These are phyloP conservation scores for Danio kyathit DNA, from an alignment of 2,797 vertebrate genomes.

Conservation along the genomic window DNA sequence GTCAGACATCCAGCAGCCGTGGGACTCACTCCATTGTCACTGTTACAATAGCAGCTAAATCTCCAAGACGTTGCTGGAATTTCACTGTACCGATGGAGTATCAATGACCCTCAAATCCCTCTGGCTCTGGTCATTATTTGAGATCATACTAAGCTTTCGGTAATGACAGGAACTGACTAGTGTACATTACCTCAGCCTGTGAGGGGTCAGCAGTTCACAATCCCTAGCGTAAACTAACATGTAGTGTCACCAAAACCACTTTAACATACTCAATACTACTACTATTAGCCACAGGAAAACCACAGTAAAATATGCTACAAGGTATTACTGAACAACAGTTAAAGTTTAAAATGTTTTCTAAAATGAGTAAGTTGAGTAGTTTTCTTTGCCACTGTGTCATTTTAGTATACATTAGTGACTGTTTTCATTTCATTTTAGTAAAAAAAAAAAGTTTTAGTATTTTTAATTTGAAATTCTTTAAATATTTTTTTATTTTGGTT, in stretches of 20 bases:
- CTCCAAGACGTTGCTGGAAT: slow-evolving; percentile 18
- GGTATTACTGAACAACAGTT: neutral
- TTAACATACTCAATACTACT: neutral
- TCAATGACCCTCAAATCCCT: slow-evolving; percentile 55
- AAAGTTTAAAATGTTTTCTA: neutral
- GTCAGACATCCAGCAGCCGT: slow-evolving; percentile 29
- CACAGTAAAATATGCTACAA: neutral
- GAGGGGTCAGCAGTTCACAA: slow-evolving; percentile 26
- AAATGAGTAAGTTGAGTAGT: neutral
- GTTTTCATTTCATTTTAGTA: no score
- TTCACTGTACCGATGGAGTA: slow-evolving; percentile 36
- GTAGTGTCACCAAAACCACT: neutral
- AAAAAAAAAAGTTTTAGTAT: no score
- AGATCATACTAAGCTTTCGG: slow-evolving; percentile 47
- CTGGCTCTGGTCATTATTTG: slow-evolving; percentile 50
- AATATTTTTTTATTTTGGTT: no score
- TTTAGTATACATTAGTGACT: no score
- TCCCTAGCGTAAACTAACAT: neutral
- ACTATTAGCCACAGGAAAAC: neutral
- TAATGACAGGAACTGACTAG: slow-evolving; percentile 18
- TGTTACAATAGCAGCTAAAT: slow-evolving; percentile 33
- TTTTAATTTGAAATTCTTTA: no score
- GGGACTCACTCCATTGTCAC: slow-evolving; percentile 35
- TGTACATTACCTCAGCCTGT: slow-evolving; percentile 35
- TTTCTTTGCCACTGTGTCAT: no score